Evolutionary conservation across 2,888 invertebrate species (phyloP), one percentile per base, ranked within the genome.

Genomic region (Diabrotica balteata): DNA sequence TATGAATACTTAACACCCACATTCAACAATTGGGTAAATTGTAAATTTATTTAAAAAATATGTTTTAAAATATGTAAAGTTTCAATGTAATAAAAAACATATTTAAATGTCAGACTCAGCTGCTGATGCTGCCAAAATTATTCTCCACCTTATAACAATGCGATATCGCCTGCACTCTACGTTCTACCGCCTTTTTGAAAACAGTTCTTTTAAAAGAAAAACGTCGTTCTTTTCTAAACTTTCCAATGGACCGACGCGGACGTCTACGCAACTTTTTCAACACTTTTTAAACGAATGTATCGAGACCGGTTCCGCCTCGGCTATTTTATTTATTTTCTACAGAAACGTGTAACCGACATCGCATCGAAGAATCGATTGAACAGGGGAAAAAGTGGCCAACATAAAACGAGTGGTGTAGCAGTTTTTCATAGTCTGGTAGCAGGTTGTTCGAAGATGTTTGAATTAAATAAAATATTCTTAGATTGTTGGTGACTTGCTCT

Each of bases 241-340:
- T 22, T 52, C 9, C 32, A 32, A 7, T 8, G 32, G 32, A 4
- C 32, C 32, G 5, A 32, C 32, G 32, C 52, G 52, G 8, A 32
- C 52, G 42, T 42, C 45, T 45, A 61, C 46, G 52, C 61, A 61
- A 61, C 53, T 61, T 61, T 61, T 61, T 53, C 53, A 53, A 61
- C 61, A 61, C 61, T 53, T 46, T 54, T 22, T 22, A 46, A 61
- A 61, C 32, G 61, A 22, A 61, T 61, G 61, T 61, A 53, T 61
- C 61, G 53, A 45, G 46, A 44, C 45, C 53, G n/a, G 61, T 53
- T 53, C 46, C 61, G 61, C 61, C 61, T 53, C 53, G 46, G 53
- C 32, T 17, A 61, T 61, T 61, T 11, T 61, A 61, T 61, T 61
- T 53, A 45, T 61, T 61, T 11, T 53, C 9, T 60, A 32, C 61